Conservation (phyloP, 2,888 invertebrate species). For the Eurytoma californica region DNA sequence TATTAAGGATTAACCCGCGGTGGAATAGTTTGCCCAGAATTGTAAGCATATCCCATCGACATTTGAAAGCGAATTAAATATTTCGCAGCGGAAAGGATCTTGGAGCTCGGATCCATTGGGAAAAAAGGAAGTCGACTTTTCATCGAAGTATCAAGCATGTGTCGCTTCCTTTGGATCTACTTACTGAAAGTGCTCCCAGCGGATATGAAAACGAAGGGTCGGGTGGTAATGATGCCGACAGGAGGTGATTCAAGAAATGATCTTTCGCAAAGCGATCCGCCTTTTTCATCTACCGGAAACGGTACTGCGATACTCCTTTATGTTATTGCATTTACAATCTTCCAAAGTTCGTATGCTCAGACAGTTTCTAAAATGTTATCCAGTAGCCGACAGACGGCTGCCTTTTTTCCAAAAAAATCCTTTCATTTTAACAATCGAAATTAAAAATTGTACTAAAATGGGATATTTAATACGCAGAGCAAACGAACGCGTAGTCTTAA, state of each 20-base stretch:
- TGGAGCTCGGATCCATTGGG: neutral
- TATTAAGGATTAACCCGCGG: too few relatives aligned
- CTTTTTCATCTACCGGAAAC: slow-evolving; percentile 35
- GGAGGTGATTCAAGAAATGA: slow-evolving; percentile 24
- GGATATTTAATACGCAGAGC: too few relatives aligned
- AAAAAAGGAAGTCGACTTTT: slow-evolving; percentile 3
- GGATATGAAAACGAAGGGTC: slow-evolving; percentile 32
- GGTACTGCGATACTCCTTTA: slow-evolving; percentile 33
- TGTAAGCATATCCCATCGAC: slow-evolving; percentile 20
- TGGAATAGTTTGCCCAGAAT: neutral
- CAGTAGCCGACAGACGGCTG: too few relatives aligned
- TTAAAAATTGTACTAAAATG: too few relatives aligned
- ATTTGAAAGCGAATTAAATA: slow-evolving; percentile 8
- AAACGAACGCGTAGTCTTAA: too few relatives aligned
- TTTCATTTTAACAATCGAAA: too few relatives aligned
- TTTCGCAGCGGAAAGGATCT: neutral
- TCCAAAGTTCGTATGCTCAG: slow-evolving; percentile 27
- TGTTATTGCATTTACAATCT: slow-evolving; percentile 44
- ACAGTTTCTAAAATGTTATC: neutral
- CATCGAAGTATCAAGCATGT: slow-evolving; percentile 2
- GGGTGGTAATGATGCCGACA: neutral
- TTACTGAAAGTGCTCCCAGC: slow-evolving; percentile 21
- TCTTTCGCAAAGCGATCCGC: slow-evolving; percentile 23
- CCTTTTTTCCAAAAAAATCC: too few relatives aligned
- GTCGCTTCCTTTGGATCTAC: slow-evolving; percentile 5